Base-by-base conservation (phyloP, 2,113 vertebrate species). In the Thamnophis sirtalis region DNA sequence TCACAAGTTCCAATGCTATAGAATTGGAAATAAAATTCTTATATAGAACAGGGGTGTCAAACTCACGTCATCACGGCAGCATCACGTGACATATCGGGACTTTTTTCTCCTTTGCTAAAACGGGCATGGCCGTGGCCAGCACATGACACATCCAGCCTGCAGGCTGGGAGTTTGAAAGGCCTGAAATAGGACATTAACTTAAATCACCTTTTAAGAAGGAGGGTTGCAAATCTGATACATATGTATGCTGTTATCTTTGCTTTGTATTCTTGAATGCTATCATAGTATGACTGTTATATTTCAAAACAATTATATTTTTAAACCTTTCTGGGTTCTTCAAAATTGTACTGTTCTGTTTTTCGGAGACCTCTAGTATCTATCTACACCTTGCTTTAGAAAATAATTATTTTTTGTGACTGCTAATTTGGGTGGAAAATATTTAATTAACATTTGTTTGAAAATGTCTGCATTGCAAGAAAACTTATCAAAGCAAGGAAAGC, bases 371-470 rank as follows among this genome's bases (percentile, higher is more conserved):
- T 6, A 88, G 28, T 56, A 55, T 17, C 53, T 84, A 84, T 84
- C 13, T 43, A 54, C 33, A 11, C 26, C 24, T 84, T 73, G 26
- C 33, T 38, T 80, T 43, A 80, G 73, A 60, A 68, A 86, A 68
- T 43, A 87, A 48, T 48, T 33, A 49, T 38, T 63, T 91, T 38
- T 63, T 21, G 3, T 28, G 50, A 49, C 48, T 88, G 50, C 22
- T 53, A 92, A 80, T 48, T 33, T 43, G 51, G 88, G 17, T 92
- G 49, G 88, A 33, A 89, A 92, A 89, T n/a, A 33, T 86, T 85
- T 84, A 89, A 92, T 92, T 63, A 63, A 89, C 28, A 86, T 86
- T 55, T 53, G 22, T 58, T 84, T 63, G 55, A 89, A 88, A 91
- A 54, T 86, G 89, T 92, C 87, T 22, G 3, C 84, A 86, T 88